Evolutionary conservation across 92 coral and sea anemone species (phyloP), one percentile per base, ranked within the genome.

Genomic region (Palythoa caribaeorum): DNA sequence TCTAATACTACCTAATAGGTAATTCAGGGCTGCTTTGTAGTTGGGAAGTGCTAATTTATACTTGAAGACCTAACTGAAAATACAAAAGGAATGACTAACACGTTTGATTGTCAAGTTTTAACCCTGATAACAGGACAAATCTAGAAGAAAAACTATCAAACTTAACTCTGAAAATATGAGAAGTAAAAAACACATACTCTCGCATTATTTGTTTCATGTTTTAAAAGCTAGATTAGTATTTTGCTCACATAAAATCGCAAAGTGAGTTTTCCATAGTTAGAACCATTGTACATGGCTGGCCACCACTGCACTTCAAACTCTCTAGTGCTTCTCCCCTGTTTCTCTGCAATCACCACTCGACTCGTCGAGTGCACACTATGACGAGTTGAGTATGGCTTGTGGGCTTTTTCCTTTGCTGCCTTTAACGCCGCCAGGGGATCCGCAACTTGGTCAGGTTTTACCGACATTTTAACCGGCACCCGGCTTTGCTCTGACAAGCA

Each of bases 201-300:
- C n/a, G n/a, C n/a, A n/a, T n/a, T n/a, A n/a, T n/a, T n/a, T n/a
- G n/a, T n/a, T n/a, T n/a, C n/a, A n/a, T n/a, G n/a, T n/a, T n/a
- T n/a, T n/a, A n/a, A n/a, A n/a, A n/a, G 2, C 17, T 8, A 55
- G 15, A 55, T 16, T 16, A 55, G 2, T 55, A 55, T 2, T 55
- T 65, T 65, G 71, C 37, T 37, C 2, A 65, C 71, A 65, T 65
- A 65, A 65, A 65, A 65, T 36, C 71, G 71, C 36, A 65, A 65
- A 65, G 71, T n/a, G 71, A 65, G 71, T 65, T 65, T 65, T 36
- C 71, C 71, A 65, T 65, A 65, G n/a, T 65, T 65, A n/a, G 71
- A 65, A 20, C 71, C 35, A 65, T 65, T 65, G n/a, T 65, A 65
- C 71, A 65, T 6, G 71, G 71, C 71, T n/a, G 71, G 71, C 38